Evolutionary conservation across 1,140 invertebrate species (phyloP), one percentile per base, ranked within the genome.

Genomic region (Macrosteles quadrilineatus): DNA sequence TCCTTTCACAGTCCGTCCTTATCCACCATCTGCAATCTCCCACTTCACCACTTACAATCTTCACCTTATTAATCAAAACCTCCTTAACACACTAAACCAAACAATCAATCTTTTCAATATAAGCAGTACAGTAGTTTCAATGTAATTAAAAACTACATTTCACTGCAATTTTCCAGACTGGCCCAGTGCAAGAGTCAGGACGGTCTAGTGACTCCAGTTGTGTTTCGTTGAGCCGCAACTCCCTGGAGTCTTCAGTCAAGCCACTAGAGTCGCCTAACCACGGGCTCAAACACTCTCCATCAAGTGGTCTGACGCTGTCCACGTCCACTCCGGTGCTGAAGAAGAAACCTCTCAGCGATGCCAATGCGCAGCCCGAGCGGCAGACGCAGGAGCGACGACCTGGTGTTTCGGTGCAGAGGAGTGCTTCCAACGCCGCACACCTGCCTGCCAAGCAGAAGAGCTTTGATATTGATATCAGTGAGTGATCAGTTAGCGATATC

Each of bases 201-300:
- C 43, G 50, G 17, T 57, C 69, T 1, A 67, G 69, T 75, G 88
- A 90, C 76, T 86, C 85, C 63, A 88, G 87, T 76, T 85, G 87
- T 11, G 79, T 87, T 1, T 87, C 85, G 1, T 81, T 86, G 36
- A 85, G 85, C 75, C 81, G 85, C 19, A 85, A 85, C 25, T 83
- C 84, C 2, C 73, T 84, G 55, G 84, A 85, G 70, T 82, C 81
- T 23, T 79, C 77, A 21, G 80, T 50, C 9, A 40, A 81, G 19
- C 69, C 82, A 12, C 72, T 82, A 67, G 82, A 83, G 36, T 83
- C 84, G 17, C 81, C 81, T 1, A 79, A 80, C 69, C 79, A 81
- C 73, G 63, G 74, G 3, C 12, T 45, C 1, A 55, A 67, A 36
- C 27, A 72, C 45, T 32, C 67, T 65, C 63, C 63, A n/a, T 66